Base-by-base conservation (phyloP, 2,888 invertebrate species). In the Amiota communis region DNA sequence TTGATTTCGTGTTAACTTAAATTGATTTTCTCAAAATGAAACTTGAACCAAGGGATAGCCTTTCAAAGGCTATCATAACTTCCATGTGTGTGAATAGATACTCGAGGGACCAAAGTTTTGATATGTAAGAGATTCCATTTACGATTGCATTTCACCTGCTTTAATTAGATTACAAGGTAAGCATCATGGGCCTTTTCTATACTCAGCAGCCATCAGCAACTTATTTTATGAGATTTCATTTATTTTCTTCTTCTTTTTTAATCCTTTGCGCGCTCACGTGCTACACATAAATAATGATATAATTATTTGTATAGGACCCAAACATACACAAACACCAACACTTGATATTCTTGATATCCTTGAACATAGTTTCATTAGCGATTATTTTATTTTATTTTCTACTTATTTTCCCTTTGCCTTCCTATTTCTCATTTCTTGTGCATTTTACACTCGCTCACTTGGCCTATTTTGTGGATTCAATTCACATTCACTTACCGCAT, bases 401-500 rank as follows among this genome's bases (percentile, higher is more conserved):
- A 20, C 2, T 13, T 15, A n/a, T 20, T 57, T 57, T 13, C 4
- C 57, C 57, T 6, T 10, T 20, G 1, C 23, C 63, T 8, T 20
- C 23, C 23, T 23, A 2, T 6, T 36, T 36, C 36, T 36, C n/a
- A n/a, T n/a, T n/a, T n/a, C n/a, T n/a, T n/a, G n/a, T n/a, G 36
- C 36, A 36, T 36, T 36, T 36, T 8, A 12, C 20, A 20, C 61
- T 12, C 20, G 10, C 23, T 49, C 23, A 51, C 20, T 67, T 67
- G 23, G 48, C n/a, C 47, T 12, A 23, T 47, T 13, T 63, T 36
- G 23, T 70, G n/a, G 51, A 2, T 20, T 63, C 36, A 36, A 36
- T 36, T 36, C 36, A 36, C 36, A 36, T 36, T 13, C 10, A 86
- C 87, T 89, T 83, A 90, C 90, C 90, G 87, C 89, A 90, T 90